Percentiles rank a stretch among this genome's conserved stretches.
Conservation (phyloP, 1,140 invertebrate genomes). For the Danaus melanippus region DNA sequence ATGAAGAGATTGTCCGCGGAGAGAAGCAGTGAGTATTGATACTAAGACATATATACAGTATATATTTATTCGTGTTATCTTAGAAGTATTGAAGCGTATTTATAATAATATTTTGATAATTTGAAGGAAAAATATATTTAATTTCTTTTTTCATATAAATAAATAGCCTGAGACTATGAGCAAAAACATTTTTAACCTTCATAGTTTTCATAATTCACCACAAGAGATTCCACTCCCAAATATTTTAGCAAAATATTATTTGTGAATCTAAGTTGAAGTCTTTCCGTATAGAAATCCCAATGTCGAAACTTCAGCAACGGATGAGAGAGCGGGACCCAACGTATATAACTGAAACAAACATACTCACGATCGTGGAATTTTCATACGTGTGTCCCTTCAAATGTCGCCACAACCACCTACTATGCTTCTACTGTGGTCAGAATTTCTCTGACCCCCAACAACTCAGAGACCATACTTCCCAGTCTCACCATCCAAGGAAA, state of each 20-base stretch:
- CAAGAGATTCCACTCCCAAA: too few species aligned
- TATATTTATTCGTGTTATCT: too few species aligned
- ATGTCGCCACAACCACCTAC: slow-evolving; percentile 51
- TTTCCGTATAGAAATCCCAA: slow-evolving; percentile 36
- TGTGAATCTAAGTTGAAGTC: too few species aligned
- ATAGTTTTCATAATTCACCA: too few species aligned
- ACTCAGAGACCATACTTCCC: slow-evolving; percentile 36
- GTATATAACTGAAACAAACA: slow-evolving; percentile 53
- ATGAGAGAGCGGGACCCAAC: slow-evolving; percentile 51
- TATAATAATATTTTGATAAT: too few species aligned
- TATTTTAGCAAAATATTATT: too few species aligned
- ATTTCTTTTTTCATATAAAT: too few species aligned
- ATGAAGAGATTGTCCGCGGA: neutral
- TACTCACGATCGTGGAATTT: slow-evolving; percentile 48
- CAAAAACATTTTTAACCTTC: too few species aligned
- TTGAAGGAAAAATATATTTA: too few species aligned
- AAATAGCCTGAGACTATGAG: too few species aligned
- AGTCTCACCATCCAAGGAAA: slow-evolving; percentile 44
- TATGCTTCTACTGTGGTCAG: slow-evolving; percentile 56
- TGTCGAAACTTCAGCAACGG: slow-evolving; percentile 48
- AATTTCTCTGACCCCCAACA: slow-evolving; percentile 35
- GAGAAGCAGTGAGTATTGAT: neutral
- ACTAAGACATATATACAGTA: neutral
- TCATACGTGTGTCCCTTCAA: slow-evolving; percentile 59
- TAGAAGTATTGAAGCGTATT: too few species aligned